Conservation (phyloP, 2,113 vertebrate genomes). For the Boleophthalmus pectinirostris region DNA sequence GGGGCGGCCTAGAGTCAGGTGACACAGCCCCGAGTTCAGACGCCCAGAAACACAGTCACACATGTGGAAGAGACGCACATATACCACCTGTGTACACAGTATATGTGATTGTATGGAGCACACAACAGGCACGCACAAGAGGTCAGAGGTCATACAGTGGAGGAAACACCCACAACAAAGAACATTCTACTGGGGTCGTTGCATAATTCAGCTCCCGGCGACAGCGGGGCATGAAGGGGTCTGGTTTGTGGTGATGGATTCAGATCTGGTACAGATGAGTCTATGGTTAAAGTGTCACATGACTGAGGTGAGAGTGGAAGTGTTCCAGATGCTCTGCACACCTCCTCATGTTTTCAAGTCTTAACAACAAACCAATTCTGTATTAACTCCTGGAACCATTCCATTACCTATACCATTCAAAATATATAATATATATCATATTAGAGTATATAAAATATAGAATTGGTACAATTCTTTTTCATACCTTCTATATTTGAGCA, state of each 20-base stretch:
- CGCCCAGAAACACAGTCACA: slow-evolving; percentile 56
- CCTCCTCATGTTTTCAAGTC: slow-evolving; percentile 76
- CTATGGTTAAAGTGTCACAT: slow-evolving; percentile 52
- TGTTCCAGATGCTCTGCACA: slow-evolving; percentile 72
- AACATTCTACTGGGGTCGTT: slow-evolving; percentile 82
- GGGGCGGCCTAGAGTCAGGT: slow-evolving; percentile 72
- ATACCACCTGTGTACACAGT: slow-evolving; percentile 27
- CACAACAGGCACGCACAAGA: slow-evolving; percentile 71
- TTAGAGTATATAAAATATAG: slow-evolving; percentile 84
- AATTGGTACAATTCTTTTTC: slow-evolving; percentile 79
- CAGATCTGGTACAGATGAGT: slow-evolving; percentile 44
- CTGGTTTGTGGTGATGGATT: slow-evolving; percentile 58
- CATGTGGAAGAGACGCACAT: slow-evolving; percentile 29
- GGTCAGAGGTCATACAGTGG: slow-evolving; percentile 71
- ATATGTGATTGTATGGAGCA: slow-evolving; percentile 55
- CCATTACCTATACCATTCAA: slow-evolving; percentile 80
- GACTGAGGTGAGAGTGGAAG: slow-evolving; percentile 67
- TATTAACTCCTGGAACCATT: slow-evolving; percentile 76
- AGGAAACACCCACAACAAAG: slow-evolving; percentile 79
- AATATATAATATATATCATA: slow-evolving; percentile 83
- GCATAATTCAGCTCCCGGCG: slow-evolving; percentile 79
- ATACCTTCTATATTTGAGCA: slow-evolving; percentile 76
- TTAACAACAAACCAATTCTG: slow-evolving; percentile 74
- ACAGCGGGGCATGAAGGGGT: slow-evolving; percentile 74
- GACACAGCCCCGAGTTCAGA: slow-evolving; percentile 76